These are phyloP conservation scores for Hemicentrotus pulcherrimus DNA, from an alignment of 35 echinoderm and acorn worm genomes.

Conservation along the genomic window DNA sequence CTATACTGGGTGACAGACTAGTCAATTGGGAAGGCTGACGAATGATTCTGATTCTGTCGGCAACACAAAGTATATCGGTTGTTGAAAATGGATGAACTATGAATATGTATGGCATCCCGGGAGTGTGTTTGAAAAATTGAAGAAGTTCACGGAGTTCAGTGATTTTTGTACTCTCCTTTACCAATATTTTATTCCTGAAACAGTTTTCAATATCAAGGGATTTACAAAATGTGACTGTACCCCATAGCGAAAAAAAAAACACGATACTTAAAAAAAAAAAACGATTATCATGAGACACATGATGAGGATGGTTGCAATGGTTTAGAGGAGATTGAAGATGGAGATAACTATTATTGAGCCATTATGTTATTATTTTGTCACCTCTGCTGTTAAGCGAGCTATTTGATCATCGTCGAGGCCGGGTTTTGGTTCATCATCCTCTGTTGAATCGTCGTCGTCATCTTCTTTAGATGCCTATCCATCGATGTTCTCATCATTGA, in stretches of 20 bases:
- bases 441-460: too few relatives aligned
- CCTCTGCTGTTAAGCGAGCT: conserved; percentile 14
- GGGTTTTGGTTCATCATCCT: neutral
- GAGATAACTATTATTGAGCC: neutral
- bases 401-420: neutral
- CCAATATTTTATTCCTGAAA: neutral
- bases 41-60: neutral
- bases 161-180: neutral
- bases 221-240: neutral
- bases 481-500: neutral
- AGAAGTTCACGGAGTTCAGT: neutral
- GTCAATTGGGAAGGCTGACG: neutral
- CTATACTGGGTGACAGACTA: neutral
- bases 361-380: neutral
- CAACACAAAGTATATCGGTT: neutral
- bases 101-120: neutral
- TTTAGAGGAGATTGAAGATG: too few relatives aligned
- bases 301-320: too few relatives aligned
- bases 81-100: neutral
- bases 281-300: too few relatives aligned
- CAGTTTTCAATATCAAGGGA: neutral
- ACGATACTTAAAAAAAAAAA: too few relatives aligned
- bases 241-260: too few relatives aligned
- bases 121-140: neutral
- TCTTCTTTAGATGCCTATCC: neutral